Base-by-base conservation (phyloP, 2,113 vertebrate species). In the Anguilla rostrata region DNA sequence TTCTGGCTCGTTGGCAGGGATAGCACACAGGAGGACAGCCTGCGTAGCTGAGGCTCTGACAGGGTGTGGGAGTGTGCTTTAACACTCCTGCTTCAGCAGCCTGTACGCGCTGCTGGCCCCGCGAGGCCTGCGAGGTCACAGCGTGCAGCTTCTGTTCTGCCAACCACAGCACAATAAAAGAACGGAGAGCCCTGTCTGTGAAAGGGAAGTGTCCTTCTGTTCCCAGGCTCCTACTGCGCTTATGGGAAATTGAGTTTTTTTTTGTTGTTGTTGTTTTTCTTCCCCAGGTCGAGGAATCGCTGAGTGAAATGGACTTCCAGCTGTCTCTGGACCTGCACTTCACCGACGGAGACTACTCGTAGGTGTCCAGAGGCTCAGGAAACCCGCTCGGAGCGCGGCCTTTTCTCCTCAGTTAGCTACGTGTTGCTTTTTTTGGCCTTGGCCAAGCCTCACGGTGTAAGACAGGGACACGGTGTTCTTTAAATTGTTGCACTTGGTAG, bases 271-370 rank as follows among this genome's bases (percentile, higher is more conserved):
- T 34, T 34, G 90, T 79, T 92, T 88, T 56, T 87, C 6, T 26
- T 90, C 15, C 91, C 89, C 91, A 99, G 98, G 98, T 99, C 91
- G 98, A 99, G 89, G 98, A 99, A 88, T 97, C 97, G 16, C 95
- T 99, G 87, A 98, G 95, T 93, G 98, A 99, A 91, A 97, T 98
- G 94, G 97, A 97, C 95, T 99, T 99, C 94, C 96, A 98, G 85
- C 96, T 99, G 63, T 96, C 94, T 20, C 94, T 99, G 95, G 98
- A 99, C 93, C 96, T 99, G 34, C 96, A 97, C 93, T 99, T 99
- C 93, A 99, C 98, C 86, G 98, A 99, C 94, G 97, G 97, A 49
- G 98, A 99, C 95, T 99, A 97, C 94, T 97, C 97, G 98, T 99
- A 96, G 93, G 98, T 98, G 95, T 90, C 90, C 88, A 90, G 9